Percentiles rank a stretch among this genome's conserved stretches.
phyloP scores from a whole-genome alignment of 2,797 vertebrate genomes.

The Adelosebastes latens region DNA sequence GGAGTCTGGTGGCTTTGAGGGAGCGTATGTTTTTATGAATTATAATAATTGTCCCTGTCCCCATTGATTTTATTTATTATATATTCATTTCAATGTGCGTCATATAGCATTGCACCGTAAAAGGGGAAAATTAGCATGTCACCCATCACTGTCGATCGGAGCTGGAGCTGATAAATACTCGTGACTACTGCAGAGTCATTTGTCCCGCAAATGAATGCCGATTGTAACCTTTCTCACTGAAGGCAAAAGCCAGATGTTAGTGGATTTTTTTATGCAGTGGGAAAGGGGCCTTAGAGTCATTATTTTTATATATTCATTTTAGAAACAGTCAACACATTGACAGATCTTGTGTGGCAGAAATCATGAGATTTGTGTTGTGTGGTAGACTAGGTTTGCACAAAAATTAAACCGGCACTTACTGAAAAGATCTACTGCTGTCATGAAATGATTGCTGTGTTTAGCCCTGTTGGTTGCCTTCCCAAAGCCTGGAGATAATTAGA shows the following conservation, averaged over 20 bases:
- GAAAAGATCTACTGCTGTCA: background rate
- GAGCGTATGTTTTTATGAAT: too few species aligned
- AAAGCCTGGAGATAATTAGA: conserved; percentile 58
- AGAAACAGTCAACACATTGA: background rate
- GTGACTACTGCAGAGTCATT: too few species aligned
- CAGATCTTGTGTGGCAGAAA: background rate
- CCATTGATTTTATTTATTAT: background rate
- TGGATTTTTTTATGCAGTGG: background rate
- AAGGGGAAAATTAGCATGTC: background rate
- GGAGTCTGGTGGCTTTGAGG: background rate
- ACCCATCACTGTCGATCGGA: background rate
- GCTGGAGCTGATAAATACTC: too few species aligned
- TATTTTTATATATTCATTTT: background rate
- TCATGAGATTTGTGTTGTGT: background rate
- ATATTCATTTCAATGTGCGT: background rate
- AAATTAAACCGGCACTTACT: background rate
- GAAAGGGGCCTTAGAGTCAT: background rate
- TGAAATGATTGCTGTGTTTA: conserved; percentile 36
- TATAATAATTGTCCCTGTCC: too few species aligned
- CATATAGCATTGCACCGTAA: background rate
- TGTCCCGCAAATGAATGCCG: background rate
- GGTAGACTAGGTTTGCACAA: background rate
- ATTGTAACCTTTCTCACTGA: background rate
- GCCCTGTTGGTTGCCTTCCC: background rate
- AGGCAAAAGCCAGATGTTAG: background rate